These are phyloP conservation scores for Gymnarchus niloticus DNA, from an alignment of 2,113 vertebrate species.

Conservation along the genomic window DNA sequence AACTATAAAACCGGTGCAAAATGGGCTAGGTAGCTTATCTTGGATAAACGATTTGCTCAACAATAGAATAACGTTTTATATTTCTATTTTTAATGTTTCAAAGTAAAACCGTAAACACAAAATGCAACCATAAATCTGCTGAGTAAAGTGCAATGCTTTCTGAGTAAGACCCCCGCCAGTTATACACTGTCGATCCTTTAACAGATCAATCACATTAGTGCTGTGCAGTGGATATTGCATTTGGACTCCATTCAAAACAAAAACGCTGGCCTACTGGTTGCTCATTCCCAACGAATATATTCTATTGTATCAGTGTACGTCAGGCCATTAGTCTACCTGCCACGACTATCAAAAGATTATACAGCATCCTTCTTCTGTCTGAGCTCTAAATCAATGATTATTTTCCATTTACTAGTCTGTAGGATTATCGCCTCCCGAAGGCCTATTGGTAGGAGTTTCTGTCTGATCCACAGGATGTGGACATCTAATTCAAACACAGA, in stretches of 20 bases:
- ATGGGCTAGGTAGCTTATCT: background rate
- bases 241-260: background rate
- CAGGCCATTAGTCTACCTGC: background rate
- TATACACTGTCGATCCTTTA: background rate
- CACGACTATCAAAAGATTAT: background rate
- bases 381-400: background rate
- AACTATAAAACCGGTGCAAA: background rate
- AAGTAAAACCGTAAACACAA: background rate
- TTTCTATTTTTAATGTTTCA: background rate
- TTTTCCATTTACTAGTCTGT: background rate
- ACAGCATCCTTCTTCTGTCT: background rate
- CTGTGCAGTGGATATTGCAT: background rate
- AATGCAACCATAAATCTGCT: background rate
- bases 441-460: background rate
- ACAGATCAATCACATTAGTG: too few relatives aligned
- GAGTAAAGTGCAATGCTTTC: background rate
- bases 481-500: background rate
- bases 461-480: background rate
- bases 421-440: background rate
- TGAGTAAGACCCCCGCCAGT: background rate
- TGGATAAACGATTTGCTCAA: background rate
- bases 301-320: background rate
- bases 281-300: background rate
- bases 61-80: background rate
- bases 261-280: background rate